Evolutionary conservation across 2,113 vertebrate genomes (phyloP).

Genomic region (Heptranchias perlo): DNA sequence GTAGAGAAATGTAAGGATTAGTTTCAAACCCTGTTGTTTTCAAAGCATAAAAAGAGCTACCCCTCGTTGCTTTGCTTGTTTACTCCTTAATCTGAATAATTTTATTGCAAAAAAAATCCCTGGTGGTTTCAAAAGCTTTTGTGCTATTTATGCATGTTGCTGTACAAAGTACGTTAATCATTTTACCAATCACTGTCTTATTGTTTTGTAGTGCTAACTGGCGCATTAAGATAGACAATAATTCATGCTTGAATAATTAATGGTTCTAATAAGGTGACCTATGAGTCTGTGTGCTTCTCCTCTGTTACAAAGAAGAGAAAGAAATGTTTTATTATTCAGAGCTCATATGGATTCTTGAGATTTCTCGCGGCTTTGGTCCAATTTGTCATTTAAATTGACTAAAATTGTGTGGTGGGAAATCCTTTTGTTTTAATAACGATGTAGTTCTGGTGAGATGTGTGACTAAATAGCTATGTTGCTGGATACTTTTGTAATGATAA

Average conservation of each 20-base stretch:
- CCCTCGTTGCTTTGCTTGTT: not conserved
- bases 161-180: not conserved
- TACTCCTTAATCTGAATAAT: not conserved
- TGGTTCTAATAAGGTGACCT: not conserved
- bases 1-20: not conserved
- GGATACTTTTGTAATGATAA: not conserved
- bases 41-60: not conserved
- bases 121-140: not conserved
- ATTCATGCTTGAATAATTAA: slow-evolving; percentile 30
- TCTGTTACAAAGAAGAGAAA: not conserved
- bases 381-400: not conserved
- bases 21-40: slow-evolving; percentile 1
- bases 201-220: slow-evolving; percentile 10
- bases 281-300: not conserved
- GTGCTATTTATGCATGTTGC: not conserved
- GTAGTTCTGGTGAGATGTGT: not conserved
- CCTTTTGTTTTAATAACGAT: not conserved
- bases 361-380: not conserved
- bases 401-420: not conserved
- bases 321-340: not conserved
- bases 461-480: not conserved
- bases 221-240: not conserved
- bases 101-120: not conserved
- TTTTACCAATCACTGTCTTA: slow-evolving; percentile 15
- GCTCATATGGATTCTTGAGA: not conserved